Conservation (phyloP, 2,113 vertebrate genomes). For the Petrocephalus microphthalmus region DNA sequence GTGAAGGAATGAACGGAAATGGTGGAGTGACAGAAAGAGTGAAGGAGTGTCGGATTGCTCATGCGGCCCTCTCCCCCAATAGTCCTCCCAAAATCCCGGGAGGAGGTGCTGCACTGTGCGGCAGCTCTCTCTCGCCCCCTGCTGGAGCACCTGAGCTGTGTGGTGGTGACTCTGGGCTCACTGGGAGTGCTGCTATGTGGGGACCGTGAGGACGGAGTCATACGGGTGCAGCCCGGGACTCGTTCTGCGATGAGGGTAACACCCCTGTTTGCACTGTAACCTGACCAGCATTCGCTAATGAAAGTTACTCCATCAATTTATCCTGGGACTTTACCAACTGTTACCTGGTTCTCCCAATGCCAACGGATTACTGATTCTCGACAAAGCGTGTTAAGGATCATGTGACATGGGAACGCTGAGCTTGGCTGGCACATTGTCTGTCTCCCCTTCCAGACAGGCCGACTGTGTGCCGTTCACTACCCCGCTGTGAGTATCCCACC, state of each 20-base stretch:
- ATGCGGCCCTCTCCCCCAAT: not conserved
- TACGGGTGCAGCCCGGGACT: conserved; percentile 56
- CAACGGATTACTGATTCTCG: not conserved
- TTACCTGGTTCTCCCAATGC: not conserved
- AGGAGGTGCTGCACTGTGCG: conserved; percentile 60
- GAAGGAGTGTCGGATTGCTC: not conserved
- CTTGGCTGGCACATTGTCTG: not conserved
- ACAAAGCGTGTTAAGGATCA: not conserved
- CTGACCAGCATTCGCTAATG: not conserved
- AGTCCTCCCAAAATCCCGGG: conserved; percentile 59
- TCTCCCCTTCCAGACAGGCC: conserved; percentile 48
- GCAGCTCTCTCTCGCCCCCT: conserved; percentile 68
- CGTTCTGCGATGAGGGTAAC: conserved; percentile 45
- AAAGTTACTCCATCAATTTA: not conserved
- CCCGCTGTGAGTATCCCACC: conserved; percentile 56
- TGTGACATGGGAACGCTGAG: not conserved
- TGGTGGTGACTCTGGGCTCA: conserved; percentile 72
- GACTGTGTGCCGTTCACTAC: conserved; percentile 70
- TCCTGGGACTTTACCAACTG: not conserved
- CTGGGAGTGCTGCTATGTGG: conserved; percentile 73
- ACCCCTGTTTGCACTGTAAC: not conserved
- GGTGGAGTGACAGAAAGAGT: not conserved
- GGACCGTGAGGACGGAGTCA: conserved; percentile 51
- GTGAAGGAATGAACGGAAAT: not conserved
- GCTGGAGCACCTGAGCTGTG: conserved; percentile 69